Base-by-base conservation (phyloP, 2,888 invertebrate genomes). In the Aricia artaxerxes region DNA sequence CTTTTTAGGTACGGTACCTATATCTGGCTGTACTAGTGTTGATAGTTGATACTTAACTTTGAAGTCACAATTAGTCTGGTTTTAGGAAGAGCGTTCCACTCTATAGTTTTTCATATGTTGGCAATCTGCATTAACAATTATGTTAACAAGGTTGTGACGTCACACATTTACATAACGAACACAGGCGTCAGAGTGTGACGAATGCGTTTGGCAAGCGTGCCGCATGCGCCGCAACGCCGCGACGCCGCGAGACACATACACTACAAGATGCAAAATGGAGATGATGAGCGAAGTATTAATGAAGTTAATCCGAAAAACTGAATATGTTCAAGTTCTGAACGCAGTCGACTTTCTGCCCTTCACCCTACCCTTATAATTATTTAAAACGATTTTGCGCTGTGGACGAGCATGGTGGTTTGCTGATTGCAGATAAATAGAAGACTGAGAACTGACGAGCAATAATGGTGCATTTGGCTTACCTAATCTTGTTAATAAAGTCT, bases 101-200 rank as follows among this genome's bases (percentile, higher is more conserved):
- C 3, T 9, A 73, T 49, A 73, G 44, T 73, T n/a, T 35, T 76
- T 76, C 53, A 76, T 57, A 57, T 57, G 35, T 57, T 57, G 76
- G 76, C 16, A 24, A 31, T 49, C n/a, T 16, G 61, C 31, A 64
- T 0, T 73, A 5, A 24, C 11, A 31, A 76, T 53, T 31, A 13
- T 76, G 76, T 35, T 76, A 57, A 31, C 57, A 57, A 76, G 76
- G 76, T 6, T 76, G 57, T 76, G 76, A 76, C 76, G 57, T 76
- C 11, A 75, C 35, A 11, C 31, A 57, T 76, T 76, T 76, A 76
- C 76, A 57, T 76, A 76, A 75, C 49, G 24, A 75, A 75, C 53
- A 44, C 73, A 40, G 40, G 49, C 76, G 76, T 76, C 24, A 11
- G 75, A 75, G 49, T 49, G 49, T 75, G 57, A 76, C 76, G 57